Base-by-base conservation (phyloP, 2,797 vertebrate species). In the Hypotaenidia okinawae region DNA sequence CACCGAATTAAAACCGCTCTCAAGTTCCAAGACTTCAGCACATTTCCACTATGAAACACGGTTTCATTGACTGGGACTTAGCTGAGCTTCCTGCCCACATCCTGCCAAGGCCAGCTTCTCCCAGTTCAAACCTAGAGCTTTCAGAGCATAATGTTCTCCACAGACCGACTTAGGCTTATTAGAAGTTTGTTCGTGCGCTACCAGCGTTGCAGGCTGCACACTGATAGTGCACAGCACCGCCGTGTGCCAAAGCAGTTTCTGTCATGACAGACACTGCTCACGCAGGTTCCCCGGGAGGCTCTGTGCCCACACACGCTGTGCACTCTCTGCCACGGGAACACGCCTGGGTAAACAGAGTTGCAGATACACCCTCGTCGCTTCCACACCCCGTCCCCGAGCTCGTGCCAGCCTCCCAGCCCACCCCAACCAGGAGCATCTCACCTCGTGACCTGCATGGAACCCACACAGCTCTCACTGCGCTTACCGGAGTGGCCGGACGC, bases 211-310 rank as follows among this genome's bases (percentile, higher is more conserved):
- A 76, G 49, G 61, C 11, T 52, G 25, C 3, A 9, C n/a, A 22
- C 22, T 35, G 13, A 28, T 6, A 62, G 43, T 4, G 16, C 47
- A 10, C 22, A 39, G 10, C 10, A 18, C 3, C 27, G 30, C 18
- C 13, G 10, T 1, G 13, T 19, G 13, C 22, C 16, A 15, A 3
- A 35, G 68, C 4, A 0, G 25, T 11, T 88, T 37, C n/a, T 75
- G 57, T 41, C 16, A 0, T 1, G 15, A 16, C 63, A 77, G 72
- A 22, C 2, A 0, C 8, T 0, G 13, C 45, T 70, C 49, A 2
- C 2, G 25, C 41, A 15, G 87, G 47, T 70, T 61, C 66, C 78
- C 9, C 1, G 30, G 84, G 73, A 19, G 75, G 54, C 63, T 47
- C 47, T 21, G 43, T 9, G 16, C 18, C 2, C 0, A 0, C 5